Conservation (phyloP, 2,113 vertebrate genomes). For the Gymnorhina tibicen region DNA sequence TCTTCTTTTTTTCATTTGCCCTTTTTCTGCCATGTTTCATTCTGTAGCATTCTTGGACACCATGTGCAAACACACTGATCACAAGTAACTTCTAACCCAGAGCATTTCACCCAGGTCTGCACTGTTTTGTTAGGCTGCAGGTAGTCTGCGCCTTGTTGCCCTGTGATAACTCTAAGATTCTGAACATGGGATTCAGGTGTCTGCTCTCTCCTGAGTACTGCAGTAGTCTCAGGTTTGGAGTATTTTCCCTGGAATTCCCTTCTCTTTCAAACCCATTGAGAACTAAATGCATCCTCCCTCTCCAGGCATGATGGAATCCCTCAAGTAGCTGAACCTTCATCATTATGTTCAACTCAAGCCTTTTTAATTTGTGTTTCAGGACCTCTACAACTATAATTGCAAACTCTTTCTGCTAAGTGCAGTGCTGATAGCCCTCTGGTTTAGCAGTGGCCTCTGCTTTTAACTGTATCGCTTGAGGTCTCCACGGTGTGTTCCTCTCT, state of each 20-base stretch:
- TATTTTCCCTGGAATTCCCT: not conserved
- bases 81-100: not conserved
- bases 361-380: not conserved
- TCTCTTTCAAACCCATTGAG: not conserved
- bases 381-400: not conserved
- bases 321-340: not conserved
- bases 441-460: not conserved
- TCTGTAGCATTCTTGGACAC: not conserved
- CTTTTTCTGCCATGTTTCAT: not conserved
- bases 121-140: not conserved
- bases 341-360: not conserved
- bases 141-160: not conserved
- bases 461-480: not conserved
- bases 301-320: not conserved
- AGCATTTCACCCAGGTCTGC: not conserved
- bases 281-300: not conserved
- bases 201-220: not conserved
- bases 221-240: not conserved
- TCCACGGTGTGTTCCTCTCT: not conserved
- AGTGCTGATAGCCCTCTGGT: not conserved
- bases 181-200: not conserved
- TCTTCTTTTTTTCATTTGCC: not conserved
- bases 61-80: not conserved
- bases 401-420: not conserved
- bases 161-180: not conserved